These are phyloP conservation scores for Leptinotarsa juncta DNA, from an alignment of 2,888 invertebrate species.

Conservation along the genomic window DNA sequence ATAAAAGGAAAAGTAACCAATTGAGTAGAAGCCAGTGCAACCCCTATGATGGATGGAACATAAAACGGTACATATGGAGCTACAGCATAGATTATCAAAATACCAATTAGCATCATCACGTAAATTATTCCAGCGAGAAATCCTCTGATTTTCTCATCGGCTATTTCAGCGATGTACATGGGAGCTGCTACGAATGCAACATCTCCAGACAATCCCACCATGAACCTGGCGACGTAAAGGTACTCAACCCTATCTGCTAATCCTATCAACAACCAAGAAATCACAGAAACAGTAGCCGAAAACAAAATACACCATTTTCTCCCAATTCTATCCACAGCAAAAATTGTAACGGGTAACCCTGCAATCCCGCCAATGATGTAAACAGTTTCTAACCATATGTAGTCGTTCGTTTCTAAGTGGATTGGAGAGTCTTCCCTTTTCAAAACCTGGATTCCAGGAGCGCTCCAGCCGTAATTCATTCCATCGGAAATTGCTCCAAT, in stretches of 20 bases:
- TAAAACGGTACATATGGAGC: constrained; percentile 56
- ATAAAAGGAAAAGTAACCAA: constrained; percentile 57
- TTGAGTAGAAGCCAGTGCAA: constrained; percentile 58
- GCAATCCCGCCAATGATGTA: constrained; percentile 58
- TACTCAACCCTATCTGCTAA: constrained; percentile 53
- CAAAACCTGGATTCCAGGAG: constrained; percentile 62
- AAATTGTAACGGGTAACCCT: constrained; percentile 62
- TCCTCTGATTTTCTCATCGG: too few relatives aligned
- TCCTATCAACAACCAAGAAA: constrained; percentile 62
- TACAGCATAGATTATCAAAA: constrained; percentile 62
- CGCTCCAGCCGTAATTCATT: constrained; percentile 65
- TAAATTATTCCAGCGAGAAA: constrained; percentile 55
- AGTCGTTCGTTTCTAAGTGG: constrained; percentile 53
- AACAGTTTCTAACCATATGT: constrained; percentile 58
- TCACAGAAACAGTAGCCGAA: constrained; percentile 58
- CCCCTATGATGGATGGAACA: constrained; percentile 55
- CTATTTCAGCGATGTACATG: too few relatives aligned
- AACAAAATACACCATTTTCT: constrained; percentile 61
- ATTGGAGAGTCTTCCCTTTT: constrained; percentile 57
- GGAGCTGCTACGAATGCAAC: too few relatives aligned
- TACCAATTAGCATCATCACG: constrained; percentile 57
- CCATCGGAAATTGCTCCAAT: constrained; percentile 65
- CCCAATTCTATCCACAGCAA: constrained; percentile 59
- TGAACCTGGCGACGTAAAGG: too few relatives aligned
- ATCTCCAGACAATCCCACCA: too few relatives aligned